Conservation (phyloP, 2,113 vertebrate genomes). For the Helogale parvula region DNA sequence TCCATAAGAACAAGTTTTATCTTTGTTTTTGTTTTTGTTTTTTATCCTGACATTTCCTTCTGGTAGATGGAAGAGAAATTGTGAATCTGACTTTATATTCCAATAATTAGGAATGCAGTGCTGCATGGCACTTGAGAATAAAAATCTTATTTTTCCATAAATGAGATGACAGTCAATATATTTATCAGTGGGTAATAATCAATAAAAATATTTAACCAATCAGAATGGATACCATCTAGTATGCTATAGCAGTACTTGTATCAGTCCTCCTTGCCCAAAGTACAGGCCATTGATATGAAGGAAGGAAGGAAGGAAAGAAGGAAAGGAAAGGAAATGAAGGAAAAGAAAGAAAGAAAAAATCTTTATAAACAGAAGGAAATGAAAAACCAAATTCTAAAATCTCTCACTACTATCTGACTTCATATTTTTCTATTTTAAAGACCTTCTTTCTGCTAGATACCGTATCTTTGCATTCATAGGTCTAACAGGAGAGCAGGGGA, state of each 20-base stretch:
- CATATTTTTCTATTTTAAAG: background rate
- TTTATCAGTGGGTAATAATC: background rate
- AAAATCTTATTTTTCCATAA: constrained; percentile 8
- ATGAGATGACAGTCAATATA: background rate
- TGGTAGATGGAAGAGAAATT: constrained; percentile 33
- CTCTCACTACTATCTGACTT: background rate
- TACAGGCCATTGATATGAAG: background rate
- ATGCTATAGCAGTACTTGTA: background rate
- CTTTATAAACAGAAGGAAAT: background rate
- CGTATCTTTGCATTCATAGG: too few species aligned
- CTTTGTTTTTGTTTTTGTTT: background rate
- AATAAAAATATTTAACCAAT: constrained; percentile 3
- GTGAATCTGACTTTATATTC: constrained; percentile 7
- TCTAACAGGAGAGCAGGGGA: too few species aligned
- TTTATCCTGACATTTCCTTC: background rate
- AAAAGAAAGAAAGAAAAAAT: background rate
- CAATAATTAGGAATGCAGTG: background rate
- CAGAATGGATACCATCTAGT: background rate
- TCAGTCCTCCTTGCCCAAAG: background rate
- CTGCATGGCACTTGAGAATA: background rate
- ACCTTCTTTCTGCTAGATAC: background rate
- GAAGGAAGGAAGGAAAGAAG: background rate
- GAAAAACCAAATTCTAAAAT: background rate
- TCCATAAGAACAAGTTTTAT: background rate
- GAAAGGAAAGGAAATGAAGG: background rate